Evolutionary conservation across 2,113 vertebrate species (phyloP), one percentile per base, ranked within the genome.

Genomic region (Nettapus auritus): DNA sequence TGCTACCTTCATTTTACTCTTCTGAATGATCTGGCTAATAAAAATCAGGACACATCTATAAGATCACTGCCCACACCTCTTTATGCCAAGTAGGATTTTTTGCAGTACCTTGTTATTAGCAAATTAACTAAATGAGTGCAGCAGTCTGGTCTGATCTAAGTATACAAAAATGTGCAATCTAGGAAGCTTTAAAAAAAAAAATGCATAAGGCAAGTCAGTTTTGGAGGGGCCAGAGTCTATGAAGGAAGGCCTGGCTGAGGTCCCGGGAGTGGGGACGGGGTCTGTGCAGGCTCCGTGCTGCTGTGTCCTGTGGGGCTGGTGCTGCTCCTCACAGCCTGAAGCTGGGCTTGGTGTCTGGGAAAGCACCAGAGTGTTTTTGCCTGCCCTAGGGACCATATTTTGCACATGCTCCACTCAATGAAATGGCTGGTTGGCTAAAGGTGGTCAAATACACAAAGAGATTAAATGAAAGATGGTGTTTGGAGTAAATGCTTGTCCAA

Each of bases 71-170:
- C 42, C 34, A 42, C 13, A 56, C 66, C 67, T 85, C 60, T 63
- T 69, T 85, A 71, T 70, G 60, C 28, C 67, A 88, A 36, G 22
- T 28, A 29, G 23, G 8, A 87, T 89, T 87, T 95, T 95, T 89
- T 8, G 7, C 38, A 82, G 3, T 33, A 50, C 29, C 75, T 66
- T 40, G 9, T 66, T 71, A 71, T 71, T 74, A 70, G 22, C 57
- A 48, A 59, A 85, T 75, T 60, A 88, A 29, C 62, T 56, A 75
- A 84, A 67, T 13, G 34, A 70, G 29, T 48, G 52, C 1, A 88
- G 44, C 53, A 22, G 23, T 48, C 53, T 52, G 76, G 34, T 59
- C 38, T 31, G 50, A n/a, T 6, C 75, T 33, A 66, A 52, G 14
- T 1, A 69, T 62, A 62, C 17, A 80, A 67, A 90, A 94, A 70